Conservation (phyloP, 2,888 invertebrate species). For the Caradrina kadenii region DNA sequence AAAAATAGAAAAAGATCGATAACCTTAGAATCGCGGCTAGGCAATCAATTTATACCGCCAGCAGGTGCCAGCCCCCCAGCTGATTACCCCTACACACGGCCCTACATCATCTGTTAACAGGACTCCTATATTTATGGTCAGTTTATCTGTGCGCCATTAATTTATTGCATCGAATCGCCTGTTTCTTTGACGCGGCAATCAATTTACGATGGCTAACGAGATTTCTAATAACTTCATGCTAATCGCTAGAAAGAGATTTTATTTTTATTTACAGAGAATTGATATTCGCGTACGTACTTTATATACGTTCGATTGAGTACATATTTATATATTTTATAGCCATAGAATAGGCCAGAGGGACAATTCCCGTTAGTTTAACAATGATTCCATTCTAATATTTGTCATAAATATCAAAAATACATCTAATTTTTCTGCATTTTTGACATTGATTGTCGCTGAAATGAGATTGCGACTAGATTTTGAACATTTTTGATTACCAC, state of each 20-base stretch:
- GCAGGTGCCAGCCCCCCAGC: constrained; percentile 51
- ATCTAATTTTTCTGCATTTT: no score
- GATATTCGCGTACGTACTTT: neutral
- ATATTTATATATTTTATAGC: no score
- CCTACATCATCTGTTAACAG: constrained; percentile 55
- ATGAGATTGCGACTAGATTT: no score
- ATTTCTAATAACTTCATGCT: constrained; percentile 33
- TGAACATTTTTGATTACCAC: no score
- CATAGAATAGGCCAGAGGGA: no score
- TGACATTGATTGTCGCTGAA: no score
- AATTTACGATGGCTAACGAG: constrained; percentile 41
- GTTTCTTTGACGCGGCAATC: constrained; percentile 29
- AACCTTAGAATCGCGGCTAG: constrained; percentile 27
- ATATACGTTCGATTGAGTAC: no score
- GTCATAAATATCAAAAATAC: no score
- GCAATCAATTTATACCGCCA: constrained; percentile 49
- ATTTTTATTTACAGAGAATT: neutral
- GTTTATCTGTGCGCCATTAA: constrained; percentile 40
- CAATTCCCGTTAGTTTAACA: no score
- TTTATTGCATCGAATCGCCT: constrained; percentile 43
- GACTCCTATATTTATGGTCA: constrained; percentile 46
- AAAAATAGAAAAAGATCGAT: constrained; percentile 37
- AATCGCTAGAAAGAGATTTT: neutral
- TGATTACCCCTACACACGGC: constrained; percentile 52
- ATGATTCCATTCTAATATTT: no score